Evolutionary conservation across 2,113 vertebrate genomes (phyloP), one percentile per base, ranked within the genome.

Genomic region (Caloenas nicobarica): DNA sequence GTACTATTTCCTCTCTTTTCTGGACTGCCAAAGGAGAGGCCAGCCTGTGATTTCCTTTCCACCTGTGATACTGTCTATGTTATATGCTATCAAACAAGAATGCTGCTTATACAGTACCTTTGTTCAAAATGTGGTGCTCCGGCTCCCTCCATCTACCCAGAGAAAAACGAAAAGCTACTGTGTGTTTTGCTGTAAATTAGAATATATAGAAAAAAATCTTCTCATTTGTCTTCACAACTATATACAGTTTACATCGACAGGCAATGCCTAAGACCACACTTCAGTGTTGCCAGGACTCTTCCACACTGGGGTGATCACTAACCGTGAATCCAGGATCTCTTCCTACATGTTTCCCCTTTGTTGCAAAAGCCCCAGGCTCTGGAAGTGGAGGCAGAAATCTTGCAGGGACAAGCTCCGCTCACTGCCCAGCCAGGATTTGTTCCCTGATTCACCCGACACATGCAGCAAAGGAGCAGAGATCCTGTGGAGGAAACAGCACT

Each of bases 401-500:
- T 11, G 1, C 9, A 36, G 61, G 51, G 33, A 40, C 46, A 62
- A 81, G 25, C 25, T 78, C 29, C 53, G n/a, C 80, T 56, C n/a
- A 11, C 40, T n/a, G n/a, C 36, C 40, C 24, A 34, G 11, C 8
- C 22, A 71, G 12, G 16, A 68, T 88, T 70, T 89, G 11, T 25
- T 85, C 46, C 78, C 31, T 0, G 1, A 2, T 68, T 82, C 57
- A 68, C 50, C 31, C 4, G 5, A 53, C 36, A 33, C 0, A 0
- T 5, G 36, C n/a, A 71, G 60, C 31, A 70, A 70, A 84, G 64
- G 44, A 61, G 64, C 68, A 89, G 85, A 87, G 61, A 58, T 44
- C 21, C 51, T 73, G 26, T 0, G 19, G 50, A 77, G 61, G n/a
- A 62, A 50, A n/a, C 2, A 48, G 62, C 54, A 58, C 76, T 21